Evolutionary conservation across 1,140 invertebrate species (phyloP).

Genomic region (Sminthurides bifidus): DNA sequence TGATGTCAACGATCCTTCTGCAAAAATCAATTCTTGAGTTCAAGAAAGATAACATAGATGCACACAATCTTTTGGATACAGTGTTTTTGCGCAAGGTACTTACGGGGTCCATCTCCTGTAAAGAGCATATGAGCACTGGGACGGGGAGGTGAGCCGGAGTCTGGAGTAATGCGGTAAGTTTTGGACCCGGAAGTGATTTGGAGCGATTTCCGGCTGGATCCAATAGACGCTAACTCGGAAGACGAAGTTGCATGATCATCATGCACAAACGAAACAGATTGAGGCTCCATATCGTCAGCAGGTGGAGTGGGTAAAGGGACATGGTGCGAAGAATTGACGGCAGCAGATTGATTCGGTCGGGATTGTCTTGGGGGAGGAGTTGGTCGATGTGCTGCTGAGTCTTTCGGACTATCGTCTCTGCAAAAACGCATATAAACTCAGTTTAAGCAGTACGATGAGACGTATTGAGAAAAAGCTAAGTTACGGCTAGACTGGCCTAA

Average conservation of each 20-base stretch:
- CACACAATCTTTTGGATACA: not conserved
- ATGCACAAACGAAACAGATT: constrained; percentile 67
- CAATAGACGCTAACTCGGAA: constrained; percentile 19
- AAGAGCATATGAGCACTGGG: constrained; percentile 28
- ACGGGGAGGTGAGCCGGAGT: constrained; percentile 29
- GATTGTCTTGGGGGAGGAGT: constrained; percentile 25
- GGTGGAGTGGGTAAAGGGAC: constrained; percentile 50
- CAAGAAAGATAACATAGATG: not conserved
- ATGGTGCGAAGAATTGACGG: constrained; percentile 37
- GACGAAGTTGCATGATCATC: constrained; percentile 25
- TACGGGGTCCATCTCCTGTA: constrained; percentile 1
- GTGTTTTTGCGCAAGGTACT: too few relatives aligned
- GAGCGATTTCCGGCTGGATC: constrained; percentile 43
- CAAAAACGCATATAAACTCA: not conserved
- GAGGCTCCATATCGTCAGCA: constrained; percentile 73
- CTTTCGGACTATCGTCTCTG: not conserved
- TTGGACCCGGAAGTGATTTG: constrained; percentile 71
- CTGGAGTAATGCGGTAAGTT: constrained; percentile 59
- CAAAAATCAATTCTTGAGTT: not conserved
- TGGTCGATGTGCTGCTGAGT: constrained; percentile 12
- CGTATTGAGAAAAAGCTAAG: constrained; percentile 1
- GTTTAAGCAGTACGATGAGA: constrained; percentile 1
- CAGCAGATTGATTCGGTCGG: not conserved
- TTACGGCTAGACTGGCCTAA: too few relatives aligned
- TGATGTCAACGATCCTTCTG: constrained; percentile 21